Conservation (phyloP, 2,113 vertebrate genomes). For the Macrotus californicus region DNA sequence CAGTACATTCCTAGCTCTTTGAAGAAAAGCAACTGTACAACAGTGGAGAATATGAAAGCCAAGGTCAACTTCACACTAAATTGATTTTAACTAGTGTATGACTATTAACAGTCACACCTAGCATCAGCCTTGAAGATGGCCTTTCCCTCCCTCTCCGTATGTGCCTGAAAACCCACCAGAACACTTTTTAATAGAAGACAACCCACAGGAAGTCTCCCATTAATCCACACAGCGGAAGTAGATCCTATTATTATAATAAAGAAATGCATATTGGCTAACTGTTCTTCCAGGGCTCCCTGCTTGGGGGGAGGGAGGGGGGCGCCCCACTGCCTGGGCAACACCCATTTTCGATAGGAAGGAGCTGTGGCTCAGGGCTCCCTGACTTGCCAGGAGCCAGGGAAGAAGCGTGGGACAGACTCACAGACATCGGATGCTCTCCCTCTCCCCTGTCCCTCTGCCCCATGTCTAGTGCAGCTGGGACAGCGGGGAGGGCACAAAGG, state of each 20-base stretch:
- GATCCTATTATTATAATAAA: neutral
- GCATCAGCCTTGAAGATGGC: neutral
- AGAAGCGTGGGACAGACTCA: neutral
- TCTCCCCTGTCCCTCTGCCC: neutral
- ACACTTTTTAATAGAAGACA: neutral
- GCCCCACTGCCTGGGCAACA: neutral
- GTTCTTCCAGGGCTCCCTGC: neutral
- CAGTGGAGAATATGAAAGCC: neutral
- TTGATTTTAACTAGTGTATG: neutral
- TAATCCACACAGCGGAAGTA: neutral
- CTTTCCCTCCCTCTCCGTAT: neutral
- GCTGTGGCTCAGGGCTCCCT: neutral
- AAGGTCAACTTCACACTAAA: neutral
- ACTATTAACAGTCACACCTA: neutral
- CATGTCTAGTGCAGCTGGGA: rapidly evolving
- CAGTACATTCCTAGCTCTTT: neutral
- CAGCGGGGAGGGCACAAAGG: neutral
- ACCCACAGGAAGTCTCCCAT: neutral
- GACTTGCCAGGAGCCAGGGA: neutral
- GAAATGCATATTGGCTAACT: neutral
- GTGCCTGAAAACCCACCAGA: neutral
- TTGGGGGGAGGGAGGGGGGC: too few relatives aligned
- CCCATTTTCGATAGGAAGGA: neutral
- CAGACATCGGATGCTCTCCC: neutral
- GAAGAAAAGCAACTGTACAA: neutral